Conservation (phyloP, 2,113 vertebrate genomes). For the Xiphophorus couchianus region DNA sequence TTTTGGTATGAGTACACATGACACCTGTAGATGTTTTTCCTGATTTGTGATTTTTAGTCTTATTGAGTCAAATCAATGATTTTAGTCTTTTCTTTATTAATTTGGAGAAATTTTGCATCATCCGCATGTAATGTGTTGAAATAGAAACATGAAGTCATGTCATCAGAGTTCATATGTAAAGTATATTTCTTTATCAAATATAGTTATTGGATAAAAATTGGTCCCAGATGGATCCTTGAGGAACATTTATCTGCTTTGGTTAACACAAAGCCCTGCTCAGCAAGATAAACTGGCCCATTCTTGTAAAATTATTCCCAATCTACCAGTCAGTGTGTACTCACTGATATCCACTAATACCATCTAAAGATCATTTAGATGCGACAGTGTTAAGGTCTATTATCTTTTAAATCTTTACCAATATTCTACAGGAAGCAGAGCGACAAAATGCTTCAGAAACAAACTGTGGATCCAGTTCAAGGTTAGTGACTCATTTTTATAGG, state of each 20-base stretch:
- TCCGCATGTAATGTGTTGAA: background rate
- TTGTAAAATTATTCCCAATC: background rate
- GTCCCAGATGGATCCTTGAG: no score
- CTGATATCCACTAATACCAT: background rate
- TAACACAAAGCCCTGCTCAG: no score
- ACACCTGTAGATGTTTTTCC: no score
- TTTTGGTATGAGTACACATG: no score
- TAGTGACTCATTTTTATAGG: background rate
- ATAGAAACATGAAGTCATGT: no score
- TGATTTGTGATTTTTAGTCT: no score
- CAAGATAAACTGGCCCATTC: background rate
- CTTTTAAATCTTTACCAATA: background rate
- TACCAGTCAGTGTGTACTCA: background rate
- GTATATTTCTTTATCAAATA: no score
- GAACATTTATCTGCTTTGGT: no score
- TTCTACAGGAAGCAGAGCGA: background rate
- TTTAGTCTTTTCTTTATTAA: background rate
- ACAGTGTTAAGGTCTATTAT: background rate
- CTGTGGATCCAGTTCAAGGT: background rate
- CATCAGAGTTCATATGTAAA: no score
- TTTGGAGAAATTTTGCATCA: background rate
- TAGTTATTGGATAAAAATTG: background rate
- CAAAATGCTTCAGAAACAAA: background rate
- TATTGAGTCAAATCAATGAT: no score
- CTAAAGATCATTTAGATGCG: background rate